Conservation (phyloP, 2,113 vertebrate species). For the Oreochromis tanganicae region DNA sequence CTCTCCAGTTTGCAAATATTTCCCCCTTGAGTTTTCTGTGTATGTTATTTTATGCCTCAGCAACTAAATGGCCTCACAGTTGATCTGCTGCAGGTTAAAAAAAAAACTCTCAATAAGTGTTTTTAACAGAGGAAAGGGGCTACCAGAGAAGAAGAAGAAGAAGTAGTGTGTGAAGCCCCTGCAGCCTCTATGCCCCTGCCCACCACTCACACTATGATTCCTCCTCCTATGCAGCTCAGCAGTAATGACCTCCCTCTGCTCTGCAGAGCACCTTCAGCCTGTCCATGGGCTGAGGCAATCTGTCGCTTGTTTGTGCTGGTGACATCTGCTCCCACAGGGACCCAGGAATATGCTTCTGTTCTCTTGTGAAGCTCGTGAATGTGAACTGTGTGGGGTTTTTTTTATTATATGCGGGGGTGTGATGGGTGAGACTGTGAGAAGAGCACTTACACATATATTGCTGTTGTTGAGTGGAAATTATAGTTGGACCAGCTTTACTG, state of each 20-base stretch:
- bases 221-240: conserved; percentile 26
- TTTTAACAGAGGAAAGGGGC: background rate
- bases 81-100: conserved; percentile 39
- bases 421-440: background rate
- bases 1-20: background rate
- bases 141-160: background rate
- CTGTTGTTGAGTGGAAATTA: background rate
- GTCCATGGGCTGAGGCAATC: conserved; percentile 57
- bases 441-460: background rate
- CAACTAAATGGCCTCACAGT: conserved; percentile 26
- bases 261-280: conserved; percentile 49
- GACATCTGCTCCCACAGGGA: conserved; percentile 65
- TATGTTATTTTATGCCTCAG: conserved; percentile 42
- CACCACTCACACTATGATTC: background rate
- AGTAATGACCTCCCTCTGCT: conserved; percentile 52
- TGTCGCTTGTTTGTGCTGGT: conserved; percentile 59
- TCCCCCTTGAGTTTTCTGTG: background rate
- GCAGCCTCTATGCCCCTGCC: background rate
- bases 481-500: background rate
- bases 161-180: background rate
- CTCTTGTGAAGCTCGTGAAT: background rate
- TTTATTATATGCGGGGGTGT: background rate
- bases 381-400: background rate
- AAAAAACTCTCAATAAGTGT: background rate
- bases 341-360: conserved; percentile 24